Evolutionary conservation across 64 coral and sea anemone genomes (phyloP), one percentile per base, ranked within the genome.

Genomic region (Stichodactyla helianthus): DNA sequence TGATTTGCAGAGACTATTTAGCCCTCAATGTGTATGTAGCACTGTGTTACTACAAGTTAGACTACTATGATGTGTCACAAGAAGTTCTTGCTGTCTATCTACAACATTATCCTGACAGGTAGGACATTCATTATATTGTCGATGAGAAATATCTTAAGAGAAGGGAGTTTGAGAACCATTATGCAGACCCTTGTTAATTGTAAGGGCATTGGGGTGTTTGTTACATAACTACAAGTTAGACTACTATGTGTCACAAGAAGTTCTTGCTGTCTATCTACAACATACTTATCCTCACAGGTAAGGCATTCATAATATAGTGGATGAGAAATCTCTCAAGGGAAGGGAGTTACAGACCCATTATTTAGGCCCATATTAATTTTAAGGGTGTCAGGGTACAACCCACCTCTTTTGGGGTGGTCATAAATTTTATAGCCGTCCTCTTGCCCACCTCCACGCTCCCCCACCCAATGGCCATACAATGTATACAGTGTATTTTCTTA

Each of bases 21-120:
- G 97, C 97, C 0, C 87, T 99, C 8, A 99, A 99, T 93, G 93
- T 94, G 59, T 99, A 99, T 91, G 97, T 99, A 55, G 97, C 97
- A n/a, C 80, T 99, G 22, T 99, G 97, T 58, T 99, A 99, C 77
- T 99, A 99, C 93, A 99, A 99, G 55, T 90, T 99, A 67, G 97
- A 99, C 53, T 99, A 99, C 71, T 99, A 99, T 84, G 97, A 99
- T 68, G 97, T 99, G 28, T 99, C 97, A 14, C 97, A 97, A 83
- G 97, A 99, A 89, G 97, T 99, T 31, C 51, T 99, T 7, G 97
- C 97, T 59, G 97, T 99, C 50, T 99, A 99, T 88, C 79, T 99
- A 17, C 97, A 99, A 59, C 97, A 99, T 77, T 99, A 95, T 76
- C 97, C 97, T 59, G 97, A 99, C 88, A 99, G 97, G 97, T 99